A percentile compares a stretch with the other conserved stretches of the same genome.
Evolutionary conservation across 2,888 invertebrate genomes (phyloP).

Genomic region (Oscheius sp.): DNA sequence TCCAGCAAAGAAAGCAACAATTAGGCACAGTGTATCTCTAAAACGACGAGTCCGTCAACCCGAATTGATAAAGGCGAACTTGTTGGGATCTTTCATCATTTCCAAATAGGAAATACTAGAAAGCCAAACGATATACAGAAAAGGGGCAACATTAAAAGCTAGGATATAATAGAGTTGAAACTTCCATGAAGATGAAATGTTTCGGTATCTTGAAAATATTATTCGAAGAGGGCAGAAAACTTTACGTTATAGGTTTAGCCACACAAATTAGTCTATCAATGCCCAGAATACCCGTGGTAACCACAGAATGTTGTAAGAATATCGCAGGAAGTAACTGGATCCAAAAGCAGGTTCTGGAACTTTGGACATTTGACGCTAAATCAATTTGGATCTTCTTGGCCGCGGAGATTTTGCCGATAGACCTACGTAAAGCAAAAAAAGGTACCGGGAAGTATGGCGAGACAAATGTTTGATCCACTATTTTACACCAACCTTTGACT

Average conservation of each 20-base stretch:
- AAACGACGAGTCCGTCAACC: not conserved
- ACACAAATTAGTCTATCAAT: conserved; percentile 16
- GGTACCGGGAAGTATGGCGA: no score
- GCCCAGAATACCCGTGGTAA: not conserved
- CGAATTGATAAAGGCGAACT: not conserved
- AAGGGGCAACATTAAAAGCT: not conserved
- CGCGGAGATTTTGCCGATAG: no score
- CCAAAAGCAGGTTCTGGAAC: conserved; percentile 15
- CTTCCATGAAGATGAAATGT: not conserved
- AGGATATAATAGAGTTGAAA: not conserved
- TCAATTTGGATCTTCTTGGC: no score
- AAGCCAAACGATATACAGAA: not conserved
- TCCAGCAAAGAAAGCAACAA: conserved; percentile 16
- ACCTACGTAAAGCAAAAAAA: no score
- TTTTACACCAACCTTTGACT: not conserved
- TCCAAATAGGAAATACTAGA: not conserved
- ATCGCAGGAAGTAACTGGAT: conserved; percentile 3
- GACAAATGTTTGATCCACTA: no score
- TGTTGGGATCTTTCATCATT: conserved; percentile 12
- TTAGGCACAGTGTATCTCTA: conserved; percentile 20
- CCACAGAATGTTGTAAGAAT: conserved; percentile 8
- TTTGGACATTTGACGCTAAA: no score
- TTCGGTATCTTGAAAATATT: not conserved
- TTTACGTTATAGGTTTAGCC: not conserved
- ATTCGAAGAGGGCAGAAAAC: not conserved